Evolutionary conservation across 2,888 invertebrate species (phyloP).

Genomic region (Drosophila basisetae): DNA sequence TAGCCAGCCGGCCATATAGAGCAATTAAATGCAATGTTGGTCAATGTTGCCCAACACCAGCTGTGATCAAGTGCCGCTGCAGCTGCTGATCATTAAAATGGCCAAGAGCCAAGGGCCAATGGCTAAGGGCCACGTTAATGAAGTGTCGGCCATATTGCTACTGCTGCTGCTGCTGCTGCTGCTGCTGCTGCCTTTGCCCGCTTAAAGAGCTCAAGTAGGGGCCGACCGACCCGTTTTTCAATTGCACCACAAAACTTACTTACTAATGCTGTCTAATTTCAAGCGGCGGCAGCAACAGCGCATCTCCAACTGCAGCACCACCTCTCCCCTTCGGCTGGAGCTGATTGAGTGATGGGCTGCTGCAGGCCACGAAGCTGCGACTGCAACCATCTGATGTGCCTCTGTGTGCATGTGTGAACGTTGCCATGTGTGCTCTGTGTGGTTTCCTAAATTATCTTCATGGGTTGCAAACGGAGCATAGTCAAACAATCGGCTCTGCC

Average conservation of each 20-base stretch:
- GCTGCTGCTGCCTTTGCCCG: conserved; percentile 1
- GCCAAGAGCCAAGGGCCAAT: conserved; percentile 30
- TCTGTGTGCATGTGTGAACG: conserved; percentile 14
- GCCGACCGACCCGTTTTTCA: conserved; percentile 30
- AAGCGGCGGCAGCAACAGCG: conserved; percentile 16
- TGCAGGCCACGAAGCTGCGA: conserved; percentile 13
- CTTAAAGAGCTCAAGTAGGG: conserved; percentile 37
- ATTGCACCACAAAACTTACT: conserved; percentile 54
- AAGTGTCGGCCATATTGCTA: conserved; percentile 56
- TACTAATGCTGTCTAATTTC: conserved; percentile 60
- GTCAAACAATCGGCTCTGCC: conserved; percentile 50
- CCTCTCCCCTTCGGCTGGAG: background rate
- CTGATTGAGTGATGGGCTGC: conserved; percentile 54
- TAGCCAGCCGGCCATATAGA: background rate
- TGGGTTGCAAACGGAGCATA: conserved; percentile 31
- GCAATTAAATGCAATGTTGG: conserved; percentile 59
- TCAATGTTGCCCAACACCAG: conserved; percentile 31
- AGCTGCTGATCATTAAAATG: conserved; percentile 48
- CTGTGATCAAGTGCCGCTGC: conserved; percentile 47
- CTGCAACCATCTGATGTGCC: conserved; percentile 19
- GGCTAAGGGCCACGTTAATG: conserved; percentile 53
- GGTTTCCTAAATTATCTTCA: conserved; percentile 65
- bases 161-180: conserved; percentile 2
- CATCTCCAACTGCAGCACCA: background rate
- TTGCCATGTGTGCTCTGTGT: conserved; percentile 34